phyloP scores from a whole-genome alignment of 2,797 vertebrate genomes.

The Phoeniculus purpureus region DNA sequence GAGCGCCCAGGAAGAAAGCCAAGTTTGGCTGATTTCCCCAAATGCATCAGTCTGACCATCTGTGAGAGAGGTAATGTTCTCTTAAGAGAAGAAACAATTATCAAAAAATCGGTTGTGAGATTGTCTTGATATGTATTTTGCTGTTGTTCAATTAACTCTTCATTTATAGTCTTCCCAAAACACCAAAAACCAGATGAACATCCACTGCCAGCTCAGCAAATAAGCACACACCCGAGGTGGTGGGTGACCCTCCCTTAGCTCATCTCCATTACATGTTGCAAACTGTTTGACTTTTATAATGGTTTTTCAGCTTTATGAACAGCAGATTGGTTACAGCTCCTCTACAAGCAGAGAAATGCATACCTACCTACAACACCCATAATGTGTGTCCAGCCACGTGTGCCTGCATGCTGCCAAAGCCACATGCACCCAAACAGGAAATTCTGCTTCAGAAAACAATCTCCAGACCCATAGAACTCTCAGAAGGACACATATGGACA shows the following conservation, averaged over 20 bases:
- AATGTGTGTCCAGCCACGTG: rapidly evolving
- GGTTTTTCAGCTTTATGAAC: background rate
- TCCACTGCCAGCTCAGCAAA: background rate
- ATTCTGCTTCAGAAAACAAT: background rate
- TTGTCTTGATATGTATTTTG: slow-evolving; percentile 62
- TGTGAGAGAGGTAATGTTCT: slow-evolving; percentile 76
- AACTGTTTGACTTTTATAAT: background rate
- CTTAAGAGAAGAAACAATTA: slow-evolving; percentile 77
- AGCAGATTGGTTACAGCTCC: background rate
- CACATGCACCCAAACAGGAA: background rate
- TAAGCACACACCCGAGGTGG: rapidly evolving
- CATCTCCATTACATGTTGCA: too few relatives aligned
- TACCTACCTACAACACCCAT: rapidly evolving
- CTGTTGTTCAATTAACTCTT: slow-evolving; percentile 72
- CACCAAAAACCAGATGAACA: background rate
- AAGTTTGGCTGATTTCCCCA: slow-evolving; percentile 76
- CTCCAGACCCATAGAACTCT: background rate
- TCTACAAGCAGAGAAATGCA: background rate
- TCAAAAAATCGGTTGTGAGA: slow-evolving; percentile 43
- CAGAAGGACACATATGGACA: background rate
- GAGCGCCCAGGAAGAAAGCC: slow-evolving; percentile 71
- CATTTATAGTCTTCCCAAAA: slow-evolving; percentile 55
- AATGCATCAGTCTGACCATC: slow-evolving; percentile 76
- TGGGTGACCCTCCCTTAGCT: background rate
- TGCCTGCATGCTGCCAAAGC: background rate